phyloP scores from a whole-genome alignment of 2,113 vertebrate species.

The Rhea americana region DNA sequence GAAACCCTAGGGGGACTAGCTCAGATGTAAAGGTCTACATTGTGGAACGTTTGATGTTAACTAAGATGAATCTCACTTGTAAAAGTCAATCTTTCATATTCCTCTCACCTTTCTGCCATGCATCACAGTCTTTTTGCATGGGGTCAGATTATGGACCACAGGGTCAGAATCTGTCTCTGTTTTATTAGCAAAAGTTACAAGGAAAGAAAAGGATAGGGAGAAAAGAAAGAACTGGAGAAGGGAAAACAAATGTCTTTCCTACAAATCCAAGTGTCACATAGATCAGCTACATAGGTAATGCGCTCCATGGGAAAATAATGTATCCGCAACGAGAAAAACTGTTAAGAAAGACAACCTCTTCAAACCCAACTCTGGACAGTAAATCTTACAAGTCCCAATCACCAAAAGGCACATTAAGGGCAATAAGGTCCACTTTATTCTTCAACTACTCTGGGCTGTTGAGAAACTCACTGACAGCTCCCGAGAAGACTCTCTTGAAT shows the following conservation, averaged over 20 bases:
- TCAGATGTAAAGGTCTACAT: background rate
- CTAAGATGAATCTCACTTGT: background rate
- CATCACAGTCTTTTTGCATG: background rate
- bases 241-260: background rate
- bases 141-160: background rate
- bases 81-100: background rate
- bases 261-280: background rate
- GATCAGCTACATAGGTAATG: background rate
- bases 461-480: background rate
- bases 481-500: background rate
- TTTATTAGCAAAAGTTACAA: background rate
- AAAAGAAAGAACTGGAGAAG: background rate
- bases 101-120: background rate
- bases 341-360: background rate
- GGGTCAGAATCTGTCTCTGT: background rate
- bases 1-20: background rate
- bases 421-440: background rate
- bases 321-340: background rate
- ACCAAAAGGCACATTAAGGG: background rate
- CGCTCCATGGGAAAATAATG: background rate
- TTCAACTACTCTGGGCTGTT: background rate
- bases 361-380: background rate
- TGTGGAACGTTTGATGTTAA: slow-evolving; percentile 5
- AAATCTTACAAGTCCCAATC: background rate
- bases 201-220: background rate